phyloP scores from a whole-genome alignment of 1,140 invertebrate genomes.

The Lepidurus packardi region DNA sequence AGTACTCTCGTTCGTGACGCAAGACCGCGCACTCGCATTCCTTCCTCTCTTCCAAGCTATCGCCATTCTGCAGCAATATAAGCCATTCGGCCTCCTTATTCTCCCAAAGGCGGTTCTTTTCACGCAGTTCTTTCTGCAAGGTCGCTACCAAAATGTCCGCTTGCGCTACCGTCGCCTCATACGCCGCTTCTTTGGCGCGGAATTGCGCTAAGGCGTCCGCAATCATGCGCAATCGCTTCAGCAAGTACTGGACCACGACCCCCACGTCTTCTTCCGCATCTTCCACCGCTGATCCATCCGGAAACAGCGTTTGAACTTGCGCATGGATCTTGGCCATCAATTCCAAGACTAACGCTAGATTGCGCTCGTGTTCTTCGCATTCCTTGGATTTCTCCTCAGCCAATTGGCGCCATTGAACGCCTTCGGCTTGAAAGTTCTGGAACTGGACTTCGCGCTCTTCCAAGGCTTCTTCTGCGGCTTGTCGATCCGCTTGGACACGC shows the following conservation, averaged over 20 bases:
- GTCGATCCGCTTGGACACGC: conserved; percentile 35
- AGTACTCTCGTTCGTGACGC: background rate
- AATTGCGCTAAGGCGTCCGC: conserved; percentile 36
- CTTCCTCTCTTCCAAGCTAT: conserved; percentile 35
- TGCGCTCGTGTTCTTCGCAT: conserved; percentile 20
- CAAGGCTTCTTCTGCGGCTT: conserved; percentile 25
- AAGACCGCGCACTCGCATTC: background rate
- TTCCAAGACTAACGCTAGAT: conserved; percentile 26
- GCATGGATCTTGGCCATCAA: conserved; percentile 30
- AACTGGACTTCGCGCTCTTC: conserved; percentile 30
- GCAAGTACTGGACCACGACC: conserved; percentile 37
- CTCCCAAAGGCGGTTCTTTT: conserved; percentile 53
- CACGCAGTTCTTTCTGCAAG: conserved; percentile 50
- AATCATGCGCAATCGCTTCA: conserved; percentile 38
- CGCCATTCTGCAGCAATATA: conserved; percentile 34
- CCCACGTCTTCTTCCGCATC: conserved; percentile 35
- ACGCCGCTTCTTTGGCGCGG: conserved; percentile 34
- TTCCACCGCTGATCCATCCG: conserved; percentile 20
- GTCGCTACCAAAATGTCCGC: conserved; percentile 29
- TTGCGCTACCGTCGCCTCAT: conserved; percentile 31
- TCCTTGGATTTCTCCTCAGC: background rate
- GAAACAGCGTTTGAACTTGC: conserved; percentile 8
- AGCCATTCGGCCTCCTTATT: conserved; percentile 58
- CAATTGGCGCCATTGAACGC: background rate
- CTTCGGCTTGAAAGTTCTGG: conserved; percentile 27